A percentile compares a stretch with the other conserved stretches of the same genome.
Conservation (phyloP, 2,797 vertebrate genomes). For the Myotis myotis region DNA sequence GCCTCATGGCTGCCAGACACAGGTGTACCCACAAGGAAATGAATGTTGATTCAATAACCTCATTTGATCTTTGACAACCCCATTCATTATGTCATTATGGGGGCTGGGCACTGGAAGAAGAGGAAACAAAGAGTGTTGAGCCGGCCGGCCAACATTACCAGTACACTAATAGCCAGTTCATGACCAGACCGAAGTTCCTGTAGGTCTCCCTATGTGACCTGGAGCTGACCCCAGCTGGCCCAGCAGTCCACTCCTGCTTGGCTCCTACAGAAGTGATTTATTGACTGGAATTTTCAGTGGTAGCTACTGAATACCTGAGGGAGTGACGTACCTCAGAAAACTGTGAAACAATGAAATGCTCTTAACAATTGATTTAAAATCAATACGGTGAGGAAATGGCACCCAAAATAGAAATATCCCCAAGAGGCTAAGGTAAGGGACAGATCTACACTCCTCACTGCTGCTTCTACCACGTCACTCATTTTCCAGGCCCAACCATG, state of each 20-base stretch:
- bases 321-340: constrained; percentile 23
- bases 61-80: constrained; percentile 27
- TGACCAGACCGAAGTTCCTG: background rate
- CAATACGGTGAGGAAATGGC: constrained; percentile 53
- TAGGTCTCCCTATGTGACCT: background rate
- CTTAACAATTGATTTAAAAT: constrained; percentile 69
- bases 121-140: constrained; percentile 5
- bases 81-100: constrained; percentile 25
- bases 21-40: constrained; percentile 19
- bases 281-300: background rate
- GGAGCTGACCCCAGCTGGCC: background rate
- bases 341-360: constrained; percentile 64
- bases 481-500: background rate
- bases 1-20: background rate
- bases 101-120: background rate
- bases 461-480: background rate
- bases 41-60: constrained; percentile 52
- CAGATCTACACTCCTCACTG: background rate
- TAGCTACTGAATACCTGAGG: constrained; percentile 19
- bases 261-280: constrained; percentile 23
- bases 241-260: background rate
- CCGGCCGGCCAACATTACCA: background rate
- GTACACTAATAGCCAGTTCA: background rate
- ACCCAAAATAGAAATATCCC: constrained; percentile 58
- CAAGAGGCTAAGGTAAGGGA: background rate